Evolutionary conservation across 2,888 invertebrate genomes (phyloP).

Genomic region (Erebia palarica): DNA sequence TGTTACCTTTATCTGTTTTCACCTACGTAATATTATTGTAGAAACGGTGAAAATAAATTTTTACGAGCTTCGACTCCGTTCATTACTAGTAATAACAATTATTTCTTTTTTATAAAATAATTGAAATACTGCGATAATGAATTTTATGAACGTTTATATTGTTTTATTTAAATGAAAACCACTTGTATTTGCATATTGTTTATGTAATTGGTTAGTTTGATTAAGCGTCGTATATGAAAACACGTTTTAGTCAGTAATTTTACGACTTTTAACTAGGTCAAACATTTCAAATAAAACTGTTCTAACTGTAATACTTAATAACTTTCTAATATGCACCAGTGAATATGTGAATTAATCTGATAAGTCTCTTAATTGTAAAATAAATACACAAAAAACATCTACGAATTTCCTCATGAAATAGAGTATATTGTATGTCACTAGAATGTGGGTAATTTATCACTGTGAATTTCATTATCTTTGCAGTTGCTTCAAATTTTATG

Average conservation of each 20-base stretch:
- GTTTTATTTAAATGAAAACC: constrained; percentile 21
- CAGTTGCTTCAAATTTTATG: too few species aligned
- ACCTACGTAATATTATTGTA: constrained; percentile 35
- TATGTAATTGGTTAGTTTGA: neutral
- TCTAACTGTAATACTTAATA: too few species aligned
- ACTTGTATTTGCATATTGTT: constrained; percentile 1
- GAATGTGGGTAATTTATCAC: too few species aligned
- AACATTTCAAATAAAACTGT: neutral
- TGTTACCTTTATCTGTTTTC: constrained; percentile 32
- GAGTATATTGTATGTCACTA: too few species aligned
- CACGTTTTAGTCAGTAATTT: neutral
- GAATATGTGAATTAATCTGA: too few species aligned
- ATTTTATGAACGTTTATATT: constrained; percentile 29
- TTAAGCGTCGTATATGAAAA: neutral
- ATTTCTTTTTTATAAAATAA: constrained; percentile 28
- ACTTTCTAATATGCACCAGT: too few species aligned
- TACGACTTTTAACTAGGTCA: neutral
- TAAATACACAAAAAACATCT: too few species aligned
- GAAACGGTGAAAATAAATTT: constrained; percentile 33
- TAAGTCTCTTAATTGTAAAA: too few species aligned
- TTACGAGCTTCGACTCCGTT: constrained; percentile 36
- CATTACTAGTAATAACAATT: constrained; percentile 37
- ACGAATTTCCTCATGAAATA: too few species aligned
- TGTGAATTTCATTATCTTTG: too few species aligned
- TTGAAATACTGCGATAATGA: constrained; percentile 32